Evolutionary conservation across 2,888 invertebrate species (phyloP), one percentile per base, ranked within the genome.

Genomic region (Boloria euphrosyne): DNA sequence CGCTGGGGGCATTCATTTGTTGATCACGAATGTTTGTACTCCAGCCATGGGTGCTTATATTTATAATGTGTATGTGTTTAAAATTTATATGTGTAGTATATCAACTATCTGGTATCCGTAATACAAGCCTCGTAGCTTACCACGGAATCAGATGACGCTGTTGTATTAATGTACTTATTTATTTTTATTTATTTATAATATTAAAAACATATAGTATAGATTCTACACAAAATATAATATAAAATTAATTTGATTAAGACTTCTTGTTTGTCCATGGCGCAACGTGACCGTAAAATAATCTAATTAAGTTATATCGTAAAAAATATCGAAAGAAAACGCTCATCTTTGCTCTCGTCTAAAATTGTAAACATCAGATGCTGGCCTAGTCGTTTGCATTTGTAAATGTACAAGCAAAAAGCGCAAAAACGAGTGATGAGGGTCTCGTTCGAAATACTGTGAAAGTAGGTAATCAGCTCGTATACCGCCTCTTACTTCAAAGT

Each of bases 381-480:
- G 61, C 58, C 65, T 65, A 65, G 67, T 83, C 77, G 83, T 83
- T 84, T 82, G 77, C 82, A 84, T 83, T 81, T 59, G 78, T 80
- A 83, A 81, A 79, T 80, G 54, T 59, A 54, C 50, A 53, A 59
- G 68, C 16, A 82, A 80, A 83, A 82, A 81, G 74, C 75, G 75
- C 76, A 79, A 79, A 82, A 85, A 83, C 79, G 79, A 83, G 83
- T 85, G 87, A 86, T 84, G 84, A 85, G 86, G 85, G 84, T 85
- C 76, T 80, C 78, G 81, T 83, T 85, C 79, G 80, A 78, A 85
- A 87, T 78, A 77, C 84, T 83, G 86, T 86, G 80, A 86, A 86
- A 86, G 85, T 84, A 76, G 80, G 84, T 85, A 87, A 87, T 86
- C 86, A 85, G 82, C 82, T 81, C 80, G 80, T 81, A 80, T 83